These are phyloP conservation scores for Melinaea menophilus DNA, from an alignment of 2,888 invertebrate genomes.

Conservation along the genomic window DNA sequence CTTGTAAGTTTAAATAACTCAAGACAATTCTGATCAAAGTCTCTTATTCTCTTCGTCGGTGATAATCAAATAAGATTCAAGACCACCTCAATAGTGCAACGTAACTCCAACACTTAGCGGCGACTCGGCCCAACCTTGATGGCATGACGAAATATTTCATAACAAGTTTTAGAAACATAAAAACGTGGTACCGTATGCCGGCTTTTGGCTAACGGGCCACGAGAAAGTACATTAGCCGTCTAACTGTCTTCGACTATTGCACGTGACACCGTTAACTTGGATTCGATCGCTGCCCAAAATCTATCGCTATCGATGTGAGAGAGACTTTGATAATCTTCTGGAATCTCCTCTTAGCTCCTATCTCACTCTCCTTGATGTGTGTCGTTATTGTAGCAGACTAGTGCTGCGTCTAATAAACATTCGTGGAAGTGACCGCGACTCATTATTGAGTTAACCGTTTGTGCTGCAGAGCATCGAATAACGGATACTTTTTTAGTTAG, in stretches of 20 bases:
- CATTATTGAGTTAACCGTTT: constrained; percentile 40
- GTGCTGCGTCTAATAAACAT: constrained; percentile 20
- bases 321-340: no score
- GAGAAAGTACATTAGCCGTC: constrained; percentile 67
- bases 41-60: no score
- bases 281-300: neutral
- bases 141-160: constrained; percentile 68
- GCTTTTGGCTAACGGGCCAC: constrained; percentile 68
- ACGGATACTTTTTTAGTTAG: constrained; percentile 31
- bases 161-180: constrained; percentile 67
- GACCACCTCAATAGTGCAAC: no score
- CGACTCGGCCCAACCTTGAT: constrained; percentile 52
- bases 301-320: neutral
- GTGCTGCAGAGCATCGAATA: constrained; percentile 34
- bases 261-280: constrained; percentile 23
- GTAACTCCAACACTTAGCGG: constrained; percentile 5
- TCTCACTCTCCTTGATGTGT: neutral
- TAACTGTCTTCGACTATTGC: constrained; percentile 58
- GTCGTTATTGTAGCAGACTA: constrained; percentile 8
- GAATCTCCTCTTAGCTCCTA: no score
- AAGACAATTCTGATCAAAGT: no score
- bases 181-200: constrained; percentile 74
- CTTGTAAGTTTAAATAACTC: no score
- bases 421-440: constrained; percentile 24
- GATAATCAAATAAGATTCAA: no score